phyloP scores from a whole-genome alignment of 1,140 invertebrate species.

The Planococcus citri region DNA sequence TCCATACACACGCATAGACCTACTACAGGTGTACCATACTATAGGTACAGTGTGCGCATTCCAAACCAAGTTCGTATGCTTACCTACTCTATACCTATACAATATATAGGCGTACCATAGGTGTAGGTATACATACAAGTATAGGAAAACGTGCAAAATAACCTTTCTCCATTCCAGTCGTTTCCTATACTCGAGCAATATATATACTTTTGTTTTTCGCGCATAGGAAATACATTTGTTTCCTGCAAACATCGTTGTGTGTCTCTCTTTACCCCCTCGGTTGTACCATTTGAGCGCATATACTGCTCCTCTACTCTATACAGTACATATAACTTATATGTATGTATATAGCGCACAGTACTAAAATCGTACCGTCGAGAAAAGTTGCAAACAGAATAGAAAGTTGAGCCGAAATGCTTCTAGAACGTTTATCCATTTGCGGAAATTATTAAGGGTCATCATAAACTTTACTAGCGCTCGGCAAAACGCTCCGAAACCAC shows the following conservation, averaged over 20 bases:
- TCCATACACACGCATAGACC: no score
- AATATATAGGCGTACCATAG: no score
- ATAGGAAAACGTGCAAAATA: not conserved
- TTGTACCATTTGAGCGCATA: no score
- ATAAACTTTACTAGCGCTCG: not conserved
- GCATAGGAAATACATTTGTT: slow-evolving; percentile 7
- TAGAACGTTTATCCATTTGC: slow-evolving; percentile 6
- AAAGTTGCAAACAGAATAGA: slow-evolving; percentile 7
- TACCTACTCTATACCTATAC: no score
- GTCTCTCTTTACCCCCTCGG: no score
- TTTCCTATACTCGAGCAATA: not conserved
- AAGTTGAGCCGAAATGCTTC: not conserved
- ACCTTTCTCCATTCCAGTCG: not conserved
- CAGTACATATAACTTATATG: no score
- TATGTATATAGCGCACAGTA: no score
- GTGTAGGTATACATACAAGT: no score
- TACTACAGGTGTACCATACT: no score
- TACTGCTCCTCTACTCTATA: no score
- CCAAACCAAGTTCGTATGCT: no score
- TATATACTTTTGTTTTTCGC: not conserved
- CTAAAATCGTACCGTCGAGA: not conserved
- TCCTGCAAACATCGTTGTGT: not conserved
- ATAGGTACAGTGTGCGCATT: no score
- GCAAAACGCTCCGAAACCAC: not conserved
- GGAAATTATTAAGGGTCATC: slow-evolving; percentile 6